A percentile compares a stretch with the other conserved stretches of the same genome.
phyloP scores from a whole-genome alignment of 2,888 invertebrate species.

The Drosophila prolongata region DNA sequence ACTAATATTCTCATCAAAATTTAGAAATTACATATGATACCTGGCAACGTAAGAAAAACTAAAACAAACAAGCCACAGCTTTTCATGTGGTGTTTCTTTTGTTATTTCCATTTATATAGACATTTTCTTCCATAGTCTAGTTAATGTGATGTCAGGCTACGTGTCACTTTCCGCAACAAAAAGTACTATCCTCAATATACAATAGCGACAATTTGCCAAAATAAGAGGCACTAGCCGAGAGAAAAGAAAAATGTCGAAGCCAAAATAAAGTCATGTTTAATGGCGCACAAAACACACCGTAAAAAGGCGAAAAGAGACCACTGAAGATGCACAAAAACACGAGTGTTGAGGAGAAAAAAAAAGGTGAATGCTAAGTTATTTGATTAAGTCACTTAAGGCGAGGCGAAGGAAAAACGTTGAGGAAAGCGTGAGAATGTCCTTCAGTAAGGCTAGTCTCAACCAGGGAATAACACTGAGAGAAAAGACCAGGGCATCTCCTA shows the following conservation, averaged over 20 bases:
- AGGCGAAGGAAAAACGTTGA: not conserved
- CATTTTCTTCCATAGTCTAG: conserved; percentile 37
- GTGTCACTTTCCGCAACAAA: conserved; percentile 48
- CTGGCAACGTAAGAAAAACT: not conserved
- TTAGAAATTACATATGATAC: not conserved
- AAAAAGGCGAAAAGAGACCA: conserved; percentile 44
- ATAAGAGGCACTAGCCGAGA: conserved; percentile 14
- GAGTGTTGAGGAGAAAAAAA: conserved; percentile 9
- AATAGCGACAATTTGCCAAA: conserved; percentile 65
- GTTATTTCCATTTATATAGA: not conserved
- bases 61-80: not conserved
- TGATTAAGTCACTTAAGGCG: conserved; percentile 75
- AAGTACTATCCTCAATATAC: conserved; percentile 23
- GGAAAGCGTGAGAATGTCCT: conserved; percentile 2
- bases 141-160: conserved; percentile 58
- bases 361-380: conserved; percentile 69
- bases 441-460: not conserved
- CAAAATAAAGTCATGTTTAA: conserved; percentile 77
- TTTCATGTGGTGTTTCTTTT: not conserved
- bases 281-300: conserved; percentile 72
- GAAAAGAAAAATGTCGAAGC: conserved; percentile 28
- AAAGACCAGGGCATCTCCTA: not conserved
- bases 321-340: conserved; percentile 18
- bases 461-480: not conserved
- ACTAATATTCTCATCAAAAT: not conserved